Evolutionary conservation across 1,140 invertebrate genomes (phyloP).

Genomic region (Leptestheria dahalacensis): DNA sequence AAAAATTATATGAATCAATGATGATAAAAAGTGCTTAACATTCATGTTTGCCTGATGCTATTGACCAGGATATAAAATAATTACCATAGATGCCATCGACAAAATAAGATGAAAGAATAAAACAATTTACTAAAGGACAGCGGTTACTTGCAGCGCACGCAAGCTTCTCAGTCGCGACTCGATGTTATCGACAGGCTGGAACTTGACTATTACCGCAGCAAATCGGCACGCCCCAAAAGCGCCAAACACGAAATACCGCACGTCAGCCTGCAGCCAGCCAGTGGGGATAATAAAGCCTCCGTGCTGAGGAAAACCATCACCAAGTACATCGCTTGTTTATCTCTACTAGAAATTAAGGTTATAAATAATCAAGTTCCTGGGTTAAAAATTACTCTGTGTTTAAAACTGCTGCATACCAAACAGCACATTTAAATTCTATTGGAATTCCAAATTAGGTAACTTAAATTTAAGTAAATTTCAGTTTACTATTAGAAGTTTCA

Average conservation of each 20-base stretch:
- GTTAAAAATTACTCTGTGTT: background rate
- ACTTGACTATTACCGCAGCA: background rate
- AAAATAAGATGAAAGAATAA: background rate
- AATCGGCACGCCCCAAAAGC: background rate
- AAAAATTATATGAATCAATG: too few species aligned
- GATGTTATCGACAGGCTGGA: background rate
- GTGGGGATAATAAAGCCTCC: slow-evolving; percentile 14
- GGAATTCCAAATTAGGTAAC: background rate
- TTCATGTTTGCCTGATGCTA: too few species aligned
- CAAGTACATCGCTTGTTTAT: too few species aligned
- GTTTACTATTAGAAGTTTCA: background rate
- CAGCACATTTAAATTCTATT: background rate
- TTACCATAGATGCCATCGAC: background rate
- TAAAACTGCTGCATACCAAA: background rate
- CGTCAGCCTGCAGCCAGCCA: slow-evolving; percentile 4
- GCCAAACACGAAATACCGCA: background rate
- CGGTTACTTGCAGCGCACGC: background rate
- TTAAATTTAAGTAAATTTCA: too few species aligned
- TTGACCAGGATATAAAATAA: too few species aligned
- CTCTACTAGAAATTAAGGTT: too few species aligned
- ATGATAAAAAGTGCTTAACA: too few species aligned
- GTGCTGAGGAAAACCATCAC: slow-evolving; percentile 10
- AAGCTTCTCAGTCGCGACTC: background rate
- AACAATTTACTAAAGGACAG: too few species aligned
- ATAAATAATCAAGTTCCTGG: too few species aligned